phyloP scores from a whole-genome alignment of 2,888 invertebrate genomes.

The Macrosiphum euphorbiae region DNA sequence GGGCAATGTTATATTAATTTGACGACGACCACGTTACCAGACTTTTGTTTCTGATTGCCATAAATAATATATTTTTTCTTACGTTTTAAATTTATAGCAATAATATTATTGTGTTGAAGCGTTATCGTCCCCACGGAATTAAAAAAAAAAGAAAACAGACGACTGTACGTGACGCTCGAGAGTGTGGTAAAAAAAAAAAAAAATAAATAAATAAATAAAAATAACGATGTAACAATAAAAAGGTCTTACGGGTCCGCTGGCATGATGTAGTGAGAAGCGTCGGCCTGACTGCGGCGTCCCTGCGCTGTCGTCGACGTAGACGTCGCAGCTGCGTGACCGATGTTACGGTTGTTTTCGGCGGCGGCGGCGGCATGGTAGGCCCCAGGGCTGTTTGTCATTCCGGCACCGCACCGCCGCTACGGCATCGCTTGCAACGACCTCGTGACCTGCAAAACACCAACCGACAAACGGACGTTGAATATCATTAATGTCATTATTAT shows the following conservation, averaged over 20 bases:
- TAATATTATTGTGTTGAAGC: background rate
- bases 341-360: conserved; percentile 61
- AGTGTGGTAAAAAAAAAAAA: background rate
- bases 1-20: no score
- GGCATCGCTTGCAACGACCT: conserved; percentile 52
- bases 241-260: conserved; percentile 56
- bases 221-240: background rate
- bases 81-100: background rate
- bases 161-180: background rate
- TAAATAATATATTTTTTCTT: background rate
- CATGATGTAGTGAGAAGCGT: conserved; percentile 62
- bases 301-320: conserved; percentile 42
- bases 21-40: background rate
- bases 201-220: background rate
- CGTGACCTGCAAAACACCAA: conserved; percentile 52
- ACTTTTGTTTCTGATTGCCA: background rate
- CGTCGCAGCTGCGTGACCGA: conserved; percentile 55
- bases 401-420: conserved; percentile 55
- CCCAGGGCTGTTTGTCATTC: conserved; percentile 64
- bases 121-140: background rate
- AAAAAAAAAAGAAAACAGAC: background rate
- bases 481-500: background rate
- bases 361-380: conserved; percentile 60
- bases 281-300: conserved; percentile 49
- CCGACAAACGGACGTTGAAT: background rate